Conservation (phyloP, 1,140 invertebrate genomes). For the Temnothorax curvispinosus region DNA sequence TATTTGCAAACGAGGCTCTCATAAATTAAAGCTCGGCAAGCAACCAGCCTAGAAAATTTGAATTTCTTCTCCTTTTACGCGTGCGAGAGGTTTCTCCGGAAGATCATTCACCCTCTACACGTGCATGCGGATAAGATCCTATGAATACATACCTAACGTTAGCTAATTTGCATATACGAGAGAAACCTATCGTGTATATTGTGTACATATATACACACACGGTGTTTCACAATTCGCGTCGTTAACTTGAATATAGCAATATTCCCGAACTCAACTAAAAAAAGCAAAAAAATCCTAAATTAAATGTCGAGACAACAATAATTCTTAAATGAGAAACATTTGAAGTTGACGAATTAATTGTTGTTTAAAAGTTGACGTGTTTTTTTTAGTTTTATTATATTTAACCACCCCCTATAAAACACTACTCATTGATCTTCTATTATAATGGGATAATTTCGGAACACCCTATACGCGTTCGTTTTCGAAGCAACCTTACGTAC, state of each 20-base stretch:
- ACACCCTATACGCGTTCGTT: conserved; percentile 43
- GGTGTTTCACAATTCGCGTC: neutral
- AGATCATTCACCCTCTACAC: conserved; percentile 79
- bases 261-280: neutral
- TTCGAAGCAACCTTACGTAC: conserved; percentile 71
- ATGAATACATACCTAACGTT: conserved; percentile 74
- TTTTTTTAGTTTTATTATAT: neutral
- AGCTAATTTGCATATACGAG: conserved; percentile 77
- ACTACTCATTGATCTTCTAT: neutral
- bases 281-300: neutral
- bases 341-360: neutral
- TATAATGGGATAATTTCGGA: conserved; percentile 24
- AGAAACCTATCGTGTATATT: conserved; percentile 69
- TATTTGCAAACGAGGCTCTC: conserved; percentile 39
- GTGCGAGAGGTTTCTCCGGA: conserved; percentile 50
- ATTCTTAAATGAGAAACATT: neutral
- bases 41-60: conserved; percentile 68
- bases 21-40: conserved; percentile 42
- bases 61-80: conserved; percentile 70
- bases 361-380: neutral
- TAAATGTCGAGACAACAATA: neutral
- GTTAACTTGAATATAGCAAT: neutral
- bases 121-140: conserved; percentile 78
- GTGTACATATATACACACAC: conserved; percentile 6
- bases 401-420: neutral